Evolutionary conservation across 1,140 invertebrate species (phyloP).

Genomic region (Meloidogyne floridensis): DNA sequence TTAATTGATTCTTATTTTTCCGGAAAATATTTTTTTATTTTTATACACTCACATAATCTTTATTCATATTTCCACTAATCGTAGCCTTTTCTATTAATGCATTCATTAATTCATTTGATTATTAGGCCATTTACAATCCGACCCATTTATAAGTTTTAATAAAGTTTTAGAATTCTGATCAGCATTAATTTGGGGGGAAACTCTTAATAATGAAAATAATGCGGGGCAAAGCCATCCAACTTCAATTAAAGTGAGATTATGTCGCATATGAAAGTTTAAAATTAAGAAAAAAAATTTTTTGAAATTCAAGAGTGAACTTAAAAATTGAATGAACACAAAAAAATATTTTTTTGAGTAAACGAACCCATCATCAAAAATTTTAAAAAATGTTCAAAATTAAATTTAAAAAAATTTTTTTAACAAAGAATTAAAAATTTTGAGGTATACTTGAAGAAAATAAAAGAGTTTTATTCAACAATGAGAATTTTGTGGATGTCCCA

Average conservation of each 20-base stretch:
- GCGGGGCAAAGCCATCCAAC: slow-evolving; percentile 23
- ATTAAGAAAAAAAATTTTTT: no score
- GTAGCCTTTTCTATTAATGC: background rate
- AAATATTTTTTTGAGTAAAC: background rate
- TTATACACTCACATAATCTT: background rate
- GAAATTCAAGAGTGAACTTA: background rate
- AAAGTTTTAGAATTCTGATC: slow-evolving; percentile 20
- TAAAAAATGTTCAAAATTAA: background rate
- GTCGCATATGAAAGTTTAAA: background rate
- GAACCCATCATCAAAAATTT: background rate
- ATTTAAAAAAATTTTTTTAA: background rate
- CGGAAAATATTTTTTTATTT: background rate
- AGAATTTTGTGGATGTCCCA: slow-evolving; percentile 8
- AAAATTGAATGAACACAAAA: background rate
- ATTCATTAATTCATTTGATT: background rate
- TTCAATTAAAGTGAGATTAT: slow-evolving; percentile 28
- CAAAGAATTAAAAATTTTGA: background rate
- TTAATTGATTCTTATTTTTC: no score
- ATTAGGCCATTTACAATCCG: slow-evolving; percentile 10
- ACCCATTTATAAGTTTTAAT: slow-evolving; percentile 17
- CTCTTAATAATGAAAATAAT: slow-evolving; percentile 20
- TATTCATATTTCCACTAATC: background rate
- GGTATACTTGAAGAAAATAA: background rate
- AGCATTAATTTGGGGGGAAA: slow-evolving; percentile 11
- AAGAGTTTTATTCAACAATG: background rate